Base-by-base conservation (phyloP, 2,113 vertebrate genomes). In the Neolamprologus toae region DNA sequence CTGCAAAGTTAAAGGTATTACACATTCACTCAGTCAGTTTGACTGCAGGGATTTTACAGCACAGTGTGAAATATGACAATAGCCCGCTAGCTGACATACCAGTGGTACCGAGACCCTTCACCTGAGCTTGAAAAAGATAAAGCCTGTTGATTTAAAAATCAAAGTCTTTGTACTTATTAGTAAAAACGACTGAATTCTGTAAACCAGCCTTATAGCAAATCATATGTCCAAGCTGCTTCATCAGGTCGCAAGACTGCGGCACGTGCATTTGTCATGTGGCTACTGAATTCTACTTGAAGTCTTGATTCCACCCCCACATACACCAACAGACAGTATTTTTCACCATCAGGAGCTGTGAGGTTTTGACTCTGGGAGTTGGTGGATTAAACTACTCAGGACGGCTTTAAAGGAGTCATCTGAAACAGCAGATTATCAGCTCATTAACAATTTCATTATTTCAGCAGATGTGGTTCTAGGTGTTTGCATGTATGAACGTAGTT, bases 21-120 rank as follows among this genome's bases (percentile, higher is more conserved):
- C 16, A 49, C 49, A 71, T n/a, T 13, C 21, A 59, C 47, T 17
- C 57, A 57, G 71, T 80, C 14, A 57, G 79, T 80, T 12, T 17
- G n/a, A 33, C 53, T 21, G 37, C 33, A 14, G 51, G 68, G 68
- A 37, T 79, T 92, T 86, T 35, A 82, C 81, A 83, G 16, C 47
- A 8, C 47, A 4, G 54, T 81, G 94, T 86, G 87, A 91, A 92
- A 93, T 90, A 80, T 89, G 33, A 82, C 94, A 92, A 42, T 1
- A 14, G 40, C 14, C 85, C 83, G 88, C 78, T 68, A 59, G 55
- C 17, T 16, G 54, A 82, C 92, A 83, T 4, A 53, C 16, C 83
- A 84, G 47, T 31, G 71, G 42, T 31, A 49, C 45, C 1, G 7
- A 47, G 26, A 78, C 9, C 45, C 16, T 31, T 31, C 71, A 11